Percentiles rank a stretch among this genome's conserved stretches.
These are phyloP conservation scores for Arctopsyche grandis DNA, from an alignment of 1,140 invertebrate species.

Conservation along the genomic window DNA sequence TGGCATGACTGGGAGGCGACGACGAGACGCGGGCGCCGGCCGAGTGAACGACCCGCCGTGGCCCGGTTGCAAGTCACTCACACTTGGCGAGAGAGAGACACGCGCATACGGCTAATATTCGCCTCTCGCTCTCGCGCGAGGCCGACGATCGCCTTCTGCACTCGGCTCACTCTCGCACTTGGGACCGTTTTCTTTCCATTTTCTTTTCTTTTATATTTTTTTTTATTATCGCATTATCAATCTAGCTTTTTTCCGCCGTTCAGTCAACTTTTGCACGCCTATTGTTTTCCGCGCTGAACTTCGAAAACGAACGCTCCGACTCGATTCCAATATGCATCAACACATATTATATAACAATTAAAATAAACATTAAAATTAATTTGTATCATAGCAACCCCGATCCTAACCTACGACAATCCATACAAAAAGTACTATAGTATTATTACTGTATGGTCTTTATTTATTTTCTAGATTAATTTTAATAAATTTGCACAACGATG, in stretches of 20 bases:
- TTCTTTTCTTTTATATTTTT: neutral
- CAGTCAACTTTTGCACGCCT: neutral
- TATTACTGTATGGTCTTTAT: no score
- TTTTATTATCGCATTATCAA: neutral
- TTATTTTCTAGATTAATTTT: neutral
- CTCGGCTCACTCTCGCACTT: constrained; percentile 38
- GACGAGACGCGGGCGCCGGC: constrained; percentile 45
- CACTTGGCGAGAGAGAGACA: constrained; percentile 44
- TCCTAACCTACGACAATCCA: neutral
- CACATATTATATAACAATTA: neutral
- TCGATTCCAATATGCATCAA: neutral
- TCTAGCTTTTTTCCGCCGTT: neutral
- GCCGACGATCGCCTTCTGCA: constrained; percentile 22
- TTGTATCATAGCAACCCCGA: neutral
- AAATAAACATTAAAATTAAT: neutral
- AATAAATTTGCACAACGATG: neutral
- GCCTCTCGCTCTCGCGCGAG: constrained; percentile 46
- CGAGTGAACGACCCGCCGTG: constrained; percentile 65
- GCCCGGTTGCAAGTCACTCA: constrained; percentile 64
- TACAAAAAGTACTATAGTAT: neutral
- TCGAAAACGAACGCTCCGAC: neutral
- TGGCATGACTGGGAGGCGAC: constrained; percentile 23
- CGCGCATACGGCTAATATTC: neutral
- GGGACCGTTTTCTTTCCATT: constrained; percentile 22
- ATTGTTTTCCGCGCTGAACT: neutral